These are phyloP conservation scores for Coreoperca whiteheadi DNA, from an alignment of 2,113 vertebrate genomes.

Conservation along the genomic window DNA sequence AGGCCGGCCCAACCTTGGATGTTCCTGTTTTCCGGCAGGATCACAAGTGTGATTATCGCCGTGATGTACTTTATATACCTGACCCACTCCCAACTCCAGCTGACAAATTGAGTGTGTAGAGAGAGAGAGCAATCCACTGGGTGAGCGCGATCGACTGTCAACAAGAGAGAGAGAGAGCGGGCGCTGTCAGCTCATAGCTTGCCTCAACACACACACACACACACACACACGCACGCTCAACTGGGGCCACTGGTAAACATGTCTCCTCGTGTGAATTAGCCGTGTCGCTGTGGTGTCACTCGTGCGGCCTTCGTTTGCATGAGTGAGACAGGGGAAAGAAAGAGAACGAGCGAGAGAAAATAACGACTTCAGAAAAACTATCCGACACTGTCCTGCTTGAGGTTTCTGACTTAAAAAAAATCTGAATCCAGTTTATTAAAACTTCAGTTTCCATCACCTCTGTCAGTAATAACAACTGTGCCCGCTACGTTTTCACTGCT, in stretches of 20 bases:
- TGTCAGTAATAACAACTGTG: neutral
- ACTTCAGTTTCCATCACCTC: neutral
- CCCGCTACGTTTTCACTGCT: no score
- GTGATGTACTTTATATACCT: no score
- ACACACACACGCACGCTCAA: constrained; percentile 8
- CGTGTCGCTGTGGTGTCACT: constrained; percentile 62
- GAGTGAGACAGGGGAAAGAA: constrained; percentile 4
- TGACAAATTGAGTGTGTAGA: no score
- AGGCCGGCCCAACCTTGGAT: no score
- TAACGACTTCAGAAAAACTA: neutral
- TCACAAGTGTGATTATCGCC: no score
- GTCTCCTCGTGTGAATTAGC: constrained; percentile 57
- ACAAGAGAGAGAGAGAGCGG: no score
- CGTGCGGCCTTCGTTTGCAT: constrained; percentile 3
- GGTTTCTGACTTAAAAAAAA: neutral
- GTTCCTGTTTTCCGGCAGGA: no score
- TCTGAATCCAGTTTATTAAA: neutral
- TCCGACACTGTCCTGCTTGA: neutral
- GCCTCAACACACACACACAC: constrained; percentile 17
- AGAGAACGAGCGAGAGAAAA: neutral
- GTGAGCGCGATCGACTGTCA: no score
- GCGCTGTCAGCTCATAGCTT: no score
- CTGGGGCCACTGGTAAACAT: constrained; percentile 60
- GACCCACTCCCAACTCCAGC: no score
- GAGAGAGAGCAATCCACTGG: no score